These are phyloP conservation scores for Erethizon dorsatum DNA, from an alignment of 2,797 vertebrate genomes.

Conservation along the genomic window DNA sequence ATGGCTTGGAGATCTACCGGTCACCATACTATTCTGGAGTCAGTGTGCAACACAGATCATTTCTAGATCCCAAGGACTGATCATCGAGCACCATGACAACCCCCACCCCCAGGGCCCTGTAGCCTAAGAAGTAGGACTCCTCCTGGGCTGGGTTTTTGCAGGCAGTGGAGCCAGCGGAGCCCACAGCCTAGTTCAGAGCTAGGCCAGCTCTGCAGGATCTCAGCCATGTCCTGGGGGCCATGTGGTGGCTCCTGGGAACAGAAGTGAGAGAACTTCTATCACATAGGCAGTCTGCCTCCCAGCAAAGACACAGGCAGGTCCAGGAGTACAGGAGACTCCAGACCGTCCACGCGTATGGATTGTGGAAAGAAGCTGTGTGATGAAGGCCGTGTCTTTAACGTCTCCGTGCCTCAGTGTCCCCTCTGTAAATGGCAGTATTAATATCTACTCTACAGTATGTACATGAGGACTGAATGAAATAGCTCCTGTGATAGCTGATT, in stretches of 20 bases:
- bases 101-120: background rate
- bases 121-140: no score
- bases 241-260: no score
- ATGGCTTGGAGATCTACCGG: accelerated
- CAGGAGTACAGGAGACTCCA: background rate
- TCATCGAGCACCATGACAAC: no score
- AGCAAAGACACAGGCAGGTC: background rate
- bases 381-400: background rate
- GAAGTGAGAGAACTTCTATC: background rate
- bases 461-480: no score
- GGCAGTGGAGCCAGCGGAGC: background rate
- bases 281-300: no score
- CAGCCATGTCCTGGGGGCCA: no score
- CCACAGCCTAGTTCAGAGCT: accelerated
- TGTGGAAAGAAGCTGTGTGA: background rate
- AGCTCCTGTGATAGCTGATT: background rate
- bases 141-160: background rate
- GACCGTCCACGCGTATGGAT: accelerated
- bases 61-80: background rate
- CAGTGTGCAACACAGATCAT: accelerated
- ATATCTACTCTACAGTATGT: background rate
- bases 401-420: background rate
- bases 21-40: accelerated
- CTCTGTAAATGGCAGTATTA: background rate
- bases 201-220: no score